Conservation (phyloP, 2,888 invertebrate genomes). For the Gastracanthus pulcherrimus region DNA sequence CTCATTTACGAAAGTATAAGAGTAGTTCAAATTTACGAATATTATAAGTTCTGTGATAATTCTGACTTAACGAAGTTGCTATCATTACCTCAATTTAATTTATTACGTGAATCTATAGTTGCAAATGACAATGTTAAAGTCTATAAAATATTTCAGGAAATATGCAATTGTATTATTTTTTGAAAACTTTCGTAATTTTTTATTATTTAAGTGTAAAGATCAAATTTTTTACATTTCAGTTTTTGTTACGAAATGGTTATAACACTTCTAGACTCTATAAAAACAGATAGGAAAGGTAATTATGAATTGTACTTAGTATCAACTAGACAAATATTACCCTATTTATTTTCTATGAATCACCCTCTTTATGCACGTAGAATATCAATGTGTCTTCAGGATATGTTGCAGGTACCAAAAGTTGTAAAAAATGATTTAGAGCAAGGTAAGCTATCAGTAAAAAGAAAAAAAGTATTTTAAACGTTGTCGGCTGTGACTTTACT, state of each 20-base stretch:
- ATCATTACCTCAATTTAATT: too few species aligned
- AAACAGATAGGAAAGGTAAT: constrained; percentile 58
- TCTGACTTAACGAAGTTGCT: too few species aligned
- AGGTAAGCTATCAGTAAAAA: constrained; percentile 63
- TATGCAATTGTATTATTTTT: too few species aligned
- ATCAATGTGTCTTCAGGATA: constrained; percentile 53
- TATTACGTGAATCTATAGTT: too few species aligned
- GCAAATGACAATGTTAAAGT: too few species aligned
- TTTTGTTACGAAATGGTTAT: constrained; percentile 5
- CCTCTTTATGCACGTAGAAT: constrained; percentile 56
- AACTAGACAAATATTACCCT: constrained; percentile 59
- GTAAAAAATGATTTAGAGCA: constrained; percentile 59
- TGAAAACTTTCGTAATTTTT: too few species aligned
- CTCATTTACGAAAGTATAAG: too few species aligned
- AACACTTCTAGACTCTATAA: constrained; percentile 51
- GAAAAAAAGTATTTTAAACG: constrained; percentile 62
- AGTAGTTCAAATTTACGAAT: not conserved
- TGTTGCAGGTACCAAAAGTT: constrained; percentile 60
- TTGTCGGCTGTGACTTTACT: constrained; percentile 64
- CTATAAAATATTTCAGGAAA: too few species aligned
- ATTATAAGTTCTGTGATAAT: too few species aligned
- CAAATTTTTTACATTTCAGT: constrained; percentile 59
- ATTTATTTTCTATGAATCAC: constrained; percentile 60
- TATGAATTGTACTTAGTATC: constrained; percentile 59
- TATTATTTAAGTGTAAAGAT: not conserved